Base-by-base conservation (phyloP, 1,140 invertebrate species). In the Agraylea sexmaculata region DNA sequence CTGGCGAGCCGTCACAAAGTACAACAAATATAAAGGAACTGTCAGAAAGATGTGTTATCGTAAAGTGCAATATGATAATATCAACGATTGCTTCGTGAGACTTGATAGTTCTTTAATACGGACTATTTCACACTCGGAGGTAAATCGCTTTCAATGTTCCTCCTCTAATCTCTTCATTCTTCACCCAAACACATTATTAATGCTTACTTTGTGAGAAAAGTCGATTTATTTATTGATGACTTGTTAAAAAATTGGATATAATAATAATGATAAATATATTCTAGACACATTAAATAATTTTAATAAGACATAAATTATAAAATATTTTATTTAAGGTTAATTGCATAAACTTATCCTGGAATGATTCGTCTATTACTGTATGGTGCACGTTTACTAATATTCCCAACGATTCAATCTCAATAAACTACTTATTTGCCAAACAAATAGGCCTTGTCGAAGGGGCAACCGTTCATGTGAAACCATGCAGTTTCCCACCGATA, bases 331-430 rank as follows among this genome's bases (percentile, higher is more conserved):
- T 59, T 43, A 41, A 64, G 60, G 52, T 51, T 18, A 53, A 56
- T 46, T 60, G 57, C 44, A 46, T 64, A 10, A 59, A 64, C 56
- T 50, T 66, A 4, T 40, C 55, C 23, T 54, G 49, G 38, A 57
- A 53, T 47, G 59, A 64, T 23, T 58, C 58, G 27, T 52, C 50
- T 28, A 45, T 61, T 29, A 46, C 59, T 1, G 43, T 66, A 20
- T 67, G 64, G 64, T 57, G 53, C 19, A 56, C 65, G 15, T 62
- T 57, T 42, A 59, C 42, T 21, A 59, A 51, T 33, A 46, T 60
- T 18, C 50, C 54, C 2, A 62, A 65, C 33, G 63, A 61, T 18
- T 50, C 55, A 15, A 52, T 67, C 23, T 56, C 58, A 4, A 57
- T 56, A 37, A 66, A 65, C 39, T 54, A 58, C 2, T 44, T 59